Evolutionary conservation across 92 coral and sea anemone genomes (phyloP), one percentile per base, ranked within the genome.

Genomic region (Ricordea florida): DNA sequence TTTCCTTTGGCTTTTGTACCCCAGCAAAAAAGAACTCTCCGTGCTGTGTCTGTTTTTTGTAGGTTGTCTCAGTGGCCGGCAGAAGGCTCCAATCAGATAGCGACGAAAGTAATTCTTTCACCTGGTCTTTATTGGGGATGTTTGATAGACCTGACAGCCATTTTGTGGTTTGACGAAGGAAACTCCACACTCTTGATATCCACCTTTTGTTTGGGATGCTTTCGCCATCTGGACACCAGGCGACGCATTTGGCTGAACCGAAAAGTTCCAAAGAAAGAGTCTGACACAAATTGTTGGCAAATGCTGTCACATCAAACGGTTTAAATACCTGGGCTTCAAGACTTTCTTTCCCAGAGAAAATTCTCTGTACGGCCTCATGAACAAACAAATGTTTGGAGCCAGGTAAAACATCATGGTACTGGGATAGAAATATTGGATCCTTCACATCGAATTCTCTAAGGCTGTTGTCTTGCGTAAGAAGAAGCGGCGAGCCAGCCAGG

Each of bases 401-500:
- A 11, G 97, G 97, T n/a, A 90, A 65, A 23, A 90, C 23, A 15
- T 63, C 49, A n/a, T 36, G 11, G 61, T 78, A 74, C 1, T 62
- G 47, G 47, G 91, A 83, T 10, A 86, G 66, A 28, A 84, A 93
- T 44, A 51, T 84, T 3, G 86, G 85, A 21, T 51, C 21, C 4
- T 32, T 10, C 0, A 6, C 0, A 40, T 78, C 63, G 47, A 84
- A 90, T 34, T 33, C 69, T 9, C 74, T 80, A 3, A 93, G 25
- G 5, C 37, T 44, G 15, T 87, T 46, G 60, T 93, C 98, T 48
- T 87, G 81, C 1, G 92, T 93, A 37, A 93, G 55, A 14, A 93
- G 81, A 57, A 93, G 71, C 1, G 98, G 98, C 17, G 90, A 78
- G 4, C 92, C 98, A 11, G 86, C 31, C 6, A 93, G 88, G 16